These are phyloP conservation scores for Molossus alvarezi DNA, from an alignment of 2,797 vertebrate species.

Conservation along the genomic window DNA sequence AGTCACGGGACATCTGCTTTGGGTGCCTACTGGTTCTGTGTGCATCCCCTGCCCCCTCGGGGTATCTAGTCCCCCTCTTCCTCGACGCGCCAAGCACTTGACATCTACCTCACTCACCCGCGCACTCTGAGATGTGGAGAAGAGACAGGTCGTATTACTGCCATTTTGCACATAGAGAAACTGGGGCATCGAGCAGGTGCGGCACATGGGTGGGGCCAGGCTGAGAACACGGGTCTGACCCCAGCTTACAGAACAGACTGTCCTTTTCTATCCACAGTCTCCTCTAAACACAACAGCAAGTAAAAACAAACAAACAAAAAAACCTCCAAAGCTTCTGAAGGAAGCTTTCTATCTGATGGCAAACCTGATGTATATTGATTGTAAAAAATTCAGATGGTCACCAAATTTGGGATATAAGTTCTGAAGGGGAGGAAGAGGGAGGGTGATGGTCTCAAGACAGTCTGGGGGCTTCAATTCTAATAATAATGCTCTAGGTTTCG, in stretches of 20 bases:
- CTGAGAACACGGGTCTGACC: conserved; percentile 41
- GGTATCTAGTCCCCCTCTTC: neutral
- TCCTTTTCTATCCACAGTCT: neutral
- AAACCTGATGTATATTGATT: neutral
- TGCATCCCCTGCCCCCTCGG: neutral
- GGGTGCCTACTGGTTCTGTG: neutral
- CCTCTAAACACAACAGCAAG: neutral
- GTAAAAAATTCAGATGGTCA: neutral
- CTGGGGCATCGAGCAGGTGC: conserved; percentile 63
- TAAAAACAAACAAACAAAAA: neutral
- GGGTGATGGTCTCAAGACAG: neutral
- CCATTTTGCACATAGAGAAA: conserved; percentile 71
- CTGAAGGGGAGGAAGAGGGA: neutral
- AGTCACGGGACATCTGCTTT: accelerated
- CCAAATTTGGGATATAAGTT: neutral
- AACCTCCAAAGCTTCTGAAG: neutral
- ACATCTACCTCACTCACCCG: conserved; percentile 61
- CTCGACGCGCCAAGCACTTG: conserved; percentile 41
- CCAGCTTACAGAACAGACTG: neutral
- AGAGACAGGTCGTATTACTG: conserved; percentile 72
- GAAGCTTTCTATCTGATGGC: conserved; percentile 14
- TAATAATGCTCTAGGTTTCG: neutral
- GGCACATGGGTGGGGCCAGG: conserved; percentile 6
- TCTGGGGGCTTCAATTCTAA: neutral
- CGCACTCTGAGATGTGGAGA: conserved; percentile 63